phyloP scores from a whole-genome alignment of 2,113 vertebrate genomes.

The Tychaedon coryphoeus region DNA sequence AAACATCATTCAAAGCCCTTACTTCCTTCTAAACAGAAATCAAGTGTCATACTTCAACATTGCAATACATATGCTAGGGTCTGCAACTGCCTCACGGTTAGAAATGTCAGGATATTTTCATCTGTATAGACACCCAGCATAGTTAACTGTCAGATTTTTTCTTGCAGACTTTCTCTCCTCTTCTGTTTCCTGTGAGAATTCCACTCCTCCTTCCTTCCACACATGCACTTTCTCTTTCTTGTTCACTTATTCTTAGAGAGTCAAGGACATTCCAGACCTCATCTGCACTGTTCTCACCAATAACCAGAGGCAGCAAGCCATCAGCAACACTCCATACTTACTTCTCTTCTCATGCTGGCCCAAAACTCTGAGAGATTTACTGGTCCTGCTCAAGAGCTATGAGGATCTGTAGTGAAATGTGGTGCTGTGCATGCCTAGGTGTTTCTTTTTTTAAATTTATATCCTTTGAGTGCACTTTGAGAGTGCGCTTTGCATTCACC shows the following conservation, averaged over 20 bases:
- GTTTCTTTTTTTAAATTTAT: neutral
- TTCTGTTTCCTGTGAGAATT: neutral
- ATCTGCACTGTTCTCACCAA: neutral
- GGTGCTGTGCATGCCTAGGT: neutral
- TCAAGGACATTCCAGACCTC: neutral
- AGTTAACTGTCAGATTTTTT: neutral
- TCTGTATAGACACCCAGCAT: accelerated
- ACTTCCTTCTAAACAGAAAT: neutral
- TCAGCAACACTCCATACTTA: accelerated
- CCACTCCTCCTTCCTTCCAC: neutral
- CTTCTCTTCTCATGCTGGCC: neutral
- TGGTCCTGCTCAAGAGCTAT: neutral
- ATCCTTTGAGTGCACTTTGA: neutral
- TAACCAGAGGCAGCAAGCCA: accelerated
- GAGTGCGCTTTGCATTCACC: neutral
- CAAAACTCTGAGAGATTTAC: neutral
- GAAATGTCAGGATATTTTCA: neutral
- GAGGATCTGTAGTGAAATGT: neutral
- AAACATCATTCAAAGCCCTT: neutral
- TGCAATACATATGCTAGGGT: neutral
- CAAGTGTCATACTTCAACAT: neutral
- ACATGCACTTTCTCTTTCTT: neutral
- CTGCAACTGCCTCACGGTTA: neutral
- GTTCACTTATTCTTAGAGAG: neutral
- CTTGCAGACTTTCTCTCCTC: neutral